phyloP scores from a whole-genome alignment of 2,888 invertebrate species.

The Apotomis capreana region DNA sequence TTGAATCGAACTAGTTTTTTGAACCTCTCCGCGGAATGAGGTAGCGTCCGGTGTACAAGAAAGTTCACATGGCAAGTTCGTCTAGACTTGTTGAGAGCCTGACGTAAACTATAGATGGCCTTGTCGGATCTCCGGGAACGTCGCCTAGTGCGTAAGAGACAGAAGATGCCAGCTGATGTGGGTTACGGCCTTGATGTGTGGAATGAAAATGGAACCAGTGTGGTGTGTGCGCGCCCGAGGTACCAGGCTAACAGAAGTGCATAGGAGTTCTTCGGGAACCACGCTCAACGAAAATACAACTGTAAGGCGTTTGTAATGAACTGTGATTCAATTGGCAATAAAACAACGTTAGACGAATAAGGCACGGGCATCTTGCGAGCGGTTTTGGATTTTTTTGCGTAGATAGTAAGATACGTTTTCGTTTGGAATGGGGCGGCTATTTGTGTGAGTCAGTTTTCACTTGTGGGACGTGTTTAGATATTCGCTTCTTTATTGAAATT shows the following conservation, averaged over 20 bases:
- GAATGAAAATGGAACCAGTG: conserved; percentile 66
- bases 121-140: conserved; percentile 52
- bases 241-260: conserved; percentile 71
- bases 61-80: conserved; percentile 62
- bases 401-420: neutral
- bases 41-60: conserved; percentile 63
- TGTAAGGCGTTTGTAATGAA: conserved; percentile 36
- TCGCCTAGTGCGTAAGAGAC: conserved; percentile 58
- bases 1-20: conserved; percentile 20
- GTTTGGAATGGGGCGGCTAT: neutral
- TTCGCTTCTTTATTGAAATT: conserved; percentile 24
- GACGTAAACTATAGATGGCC: conserved; percentile 54
- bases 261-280: conserved; percentile 49
- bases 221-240: conserved; percentile 69
- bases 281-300: conserved; percentile 33
- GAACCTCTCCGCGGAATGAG: conserved; percentile 33
- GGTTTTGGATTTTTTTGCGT: conserved; percentile 6
- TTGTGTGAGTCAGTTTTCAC: conserved; percentile 31
- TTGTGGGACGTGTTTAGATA: conserved; percentile 20
- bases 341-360: conserved; percentile 1
- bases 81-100: conserved; percentile 58
- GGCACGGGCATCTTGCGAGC: neutral
- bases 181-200: conserved; percentile 75
- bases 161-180: conserved; percentile 59
- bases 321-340: conserved; percentile 39